Base-by-base conservation (phyloP, 2,113 vertebrate species). In the Syngnathoides biaculeatus region DNA sequence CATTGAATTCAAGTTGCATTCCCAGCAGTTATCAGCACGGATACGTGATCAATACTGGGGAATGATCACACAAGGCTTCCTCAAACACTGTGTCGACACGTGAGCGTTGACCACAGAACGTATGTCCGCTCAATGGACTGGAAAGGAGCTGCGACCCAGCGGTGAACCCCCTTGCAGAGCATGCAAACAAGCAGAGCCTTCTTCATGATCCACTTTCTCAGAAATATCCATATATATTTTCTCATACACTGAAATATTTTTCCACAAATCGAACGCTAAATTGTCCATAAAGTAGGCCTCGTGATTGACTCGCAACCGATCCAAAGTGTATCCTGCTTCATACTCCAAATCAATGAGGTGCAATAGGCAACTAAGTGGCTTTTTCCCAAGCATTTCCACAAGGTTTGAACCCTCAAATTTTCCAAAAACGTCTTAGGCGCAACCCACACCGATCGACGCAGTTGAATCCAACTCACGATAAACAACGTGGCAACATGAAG, bases 61-160 rank as follows among this genome's bases (percentile, higher is more conserved):
- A 79, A 83, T 87, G 89, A 90, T 90, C 87, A 87, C 77, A 84
- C 76, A 89, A 84, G 67, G 75, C 81, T 89, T 89, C 84, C 85
- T 88, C 83, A 82, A 85, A 89, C 82, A 87, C 79, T 66, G 72
- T 84, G 90, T 89, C 87, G 88, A 89, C 89, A 87, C 72, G 70
- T 50, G 38, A 71, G 66, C 68, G 66, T 59, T 81, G 75, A 67
- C 58, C 30, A 43, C 73, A 68, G 72, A 80, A 72, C 45, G 68
- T 64, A 67, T 58, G 30, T 84, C 83, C 85, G 86, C 83, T 85
- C 78, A 67, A 42, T 78, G 77, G 83, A 79, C 83, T 83, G 88
- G 82, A 89, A 81, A 85, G 79, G 55, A 84, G 80, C 69, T 30
- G 39, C 26, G 81, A 75, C 78, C 73, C 78, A 78, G 77, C 26